Evolutionary conservation across 2,888 invertebrate genomes (phyloP).

Genomic region (Archips crataeganus): DNA sequence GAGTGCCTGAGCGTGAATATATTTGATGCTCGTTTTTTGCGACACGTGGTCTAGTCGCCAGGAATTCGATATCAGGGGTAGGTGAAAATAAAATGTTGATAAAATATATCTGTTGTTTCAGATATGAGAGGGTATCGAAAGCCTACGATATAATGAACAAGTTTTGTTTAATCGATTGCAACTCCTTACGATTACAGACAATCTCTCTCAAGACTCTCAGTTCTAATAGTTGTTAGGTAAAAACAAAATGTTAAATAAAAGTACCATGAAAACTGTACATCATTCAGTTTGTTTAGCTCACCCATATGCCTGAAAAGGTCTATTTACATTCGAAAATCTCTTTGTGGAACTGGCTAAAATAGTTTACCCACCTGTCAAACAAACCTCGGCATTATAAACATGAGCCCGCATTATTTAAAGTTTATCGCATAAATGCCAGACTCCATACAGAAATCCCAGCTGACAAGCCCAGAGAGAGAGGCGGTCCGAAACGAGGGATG

Average conservation of each 20-base stretch:
- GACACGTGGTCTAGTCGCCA: constrained; percentile 49
- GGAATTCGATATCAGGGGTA: constrained; percentile 15
- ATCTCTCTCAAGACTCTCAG: too few species aligned
- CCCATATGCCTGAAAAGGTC: constrained; percentile 33
- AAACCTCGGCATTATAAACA: constrained; percentile 41
- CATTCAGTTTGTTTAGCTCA: constrained; percentile 6
- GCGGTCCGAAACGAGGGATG: constrained; percentile 29
- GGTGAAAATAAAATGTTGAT: constrained; percentile 3
- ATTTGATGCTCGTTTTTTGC: constrained; percentile 60
- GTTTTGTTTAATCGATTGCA: neutral
- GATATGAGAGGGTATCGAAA: neutral
- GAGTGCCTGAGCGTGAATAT: constrained; percentile 58
- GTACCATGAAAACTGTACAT: constrained; percentile 1
- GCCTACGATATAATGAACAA: neutral
- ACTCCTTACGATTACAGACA: neutral
- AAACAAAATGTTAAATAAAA: too few species aligned
- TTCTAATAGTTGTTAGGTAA: too few species aligned
- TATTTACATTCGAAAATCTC: constrained; percentile 34
- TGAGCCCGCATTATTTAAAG: constrained; percentile 43
- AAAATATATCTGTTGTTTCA: neutral
- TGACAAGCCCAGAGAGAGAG: constrained; percentile 37
- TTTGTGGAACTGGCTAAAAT: constrained; percentile 40
- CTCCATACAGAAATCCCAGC: constrained; percentile 34
- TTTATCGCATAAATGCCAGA: constrained; percentile 42
- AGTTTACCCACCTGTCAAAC: constrained; percentile 42